Conservation (phyloP, 2,797 vertebrate genomes). For the Crocidura indochinensis region DNA sequence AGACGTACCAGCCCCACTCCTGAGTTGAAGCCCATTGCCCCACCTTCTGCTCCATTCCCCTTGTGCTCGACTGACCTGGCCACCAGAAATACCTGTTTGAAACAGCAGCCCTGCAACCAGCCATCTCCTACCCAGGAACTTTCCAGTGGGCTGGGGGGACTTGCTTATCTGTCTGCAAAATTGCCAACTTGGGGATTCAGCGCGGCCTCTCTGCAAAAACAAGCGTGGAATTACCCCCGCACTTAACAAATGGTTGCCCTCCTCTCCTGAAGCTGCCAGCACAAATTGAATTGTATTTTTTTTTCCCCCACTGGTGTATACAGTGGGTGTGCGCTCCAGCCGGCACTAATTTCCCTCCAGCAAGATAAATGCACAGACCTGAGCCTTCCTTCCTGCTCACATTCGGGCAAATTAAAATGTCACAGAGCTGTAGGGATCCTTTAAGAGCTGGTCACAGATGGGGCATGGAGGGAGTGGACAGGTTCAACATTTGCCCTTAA, state of each 20-base stretch:
- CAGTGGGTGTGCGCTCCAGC: constrained; percentile 80
- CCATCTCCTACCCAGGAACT: constrained; percentile 65
- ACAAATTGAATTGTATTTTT: constrained; percentile 87
- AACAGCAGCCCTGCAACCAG: constrained; percentile 1
- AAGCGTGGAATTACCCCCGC: constrained; percentile 78
- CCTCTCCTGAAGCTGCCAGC: constrained; percentile 83
- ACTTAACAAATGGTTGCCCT: constrained; percentile 84
- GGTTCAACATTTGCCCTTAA: constrained; percentile 44
- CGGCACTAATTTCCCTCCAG: constrained; percentile 86
- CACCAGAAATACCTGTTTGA: background rate
- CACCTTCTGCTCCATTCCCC: background rate
- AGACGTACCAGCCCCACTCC: background rate
- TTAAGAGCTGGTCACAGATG: constrained; percentile 76
- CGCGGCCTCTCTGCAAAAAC: constrained; percentile 75
- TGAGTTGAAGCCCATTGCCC: background rate
- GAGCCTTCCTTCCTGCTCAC: constrained; percentile 83
- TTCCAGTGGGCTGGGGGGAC: constrained; percentile 74
- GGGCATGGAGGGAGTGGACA: background rate
- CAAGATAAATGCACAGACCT: constrained; percentile 87
- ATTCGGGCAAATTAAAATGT: constrained; percentile 89
- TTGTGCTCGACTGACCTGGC: background rate
- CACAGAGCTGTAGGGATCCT: constrained; percentile 83
- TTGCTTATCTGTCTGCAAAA: constrained; percentile 83
- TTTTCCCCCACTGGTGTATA: constrained; percentile 76
- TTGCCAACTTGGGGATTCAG: constrained; percentile 80